Conservation (phyloP, 2,888 invertebrate genomes). For the Diachrysia chrysitis region DNA sequence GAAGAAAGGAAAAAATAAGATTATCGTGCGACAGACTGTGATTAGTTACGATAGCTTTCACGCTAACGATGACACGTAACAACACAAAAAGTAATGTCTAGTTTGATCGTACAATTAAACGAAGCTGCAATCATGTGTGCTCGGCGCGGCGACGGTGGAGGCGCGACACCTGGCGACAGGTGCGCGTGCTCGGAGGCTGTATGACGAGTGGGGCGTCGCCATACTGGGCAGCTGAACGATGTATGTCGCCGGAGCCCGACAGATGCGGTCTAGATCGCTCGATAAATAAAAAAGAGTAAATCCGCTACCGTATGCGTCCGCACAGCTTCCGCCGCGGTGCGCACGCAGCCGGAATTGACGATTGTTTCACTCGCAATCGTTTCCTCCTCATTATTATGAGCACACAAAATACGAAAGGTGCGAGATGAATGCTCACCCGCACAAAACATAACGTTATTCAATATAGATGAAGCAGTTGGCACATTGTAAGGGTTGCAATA, state of each 20-base stretch:
- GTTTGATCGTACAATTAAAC: conserved; percentile 52
- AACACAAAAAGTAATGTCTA: conserved; percentile 61
- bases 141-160: conserved; percentile 25
- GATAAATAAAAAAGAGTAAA: conserved; percentile 86
- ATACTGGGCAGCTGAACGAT: conserved; percentile 83
- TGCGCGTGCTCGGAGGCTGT: conserved; percentile 79
- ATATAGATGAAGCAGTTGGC: conserved; percentile 52
- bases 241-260: conserved; percentile 81
- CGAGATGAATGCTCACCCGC: conserved; percentile 66
- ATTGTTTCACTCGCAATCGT: conserved; percentile 85
- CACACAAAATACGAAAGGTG: conserved; percentile 82
- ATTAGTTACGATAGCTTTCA: conserved; percentile 79
- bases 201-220: conserved; percentile 66
- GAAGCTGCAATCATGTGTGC: conserved; percentile 44
- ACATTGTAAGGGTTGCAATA: conserved; percentile 63
- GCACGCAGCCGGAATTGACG: conserved; percentile 81
- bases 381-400: conserved; percentile 82
- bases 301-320: conserved; percentile 82
- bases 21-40: conserved; percentile 74
- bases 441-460: conserved; percentile 23
- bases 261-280: conserved; percentile 87
- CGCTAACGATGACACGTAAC: conserved; percentile 74
- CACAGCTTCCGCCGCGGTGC: conserved; percentile 81
- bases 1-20: conserved; percentile 70
- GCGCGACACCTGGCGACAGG: conserved; percentile 84